Percentiles rank a stretch among this genome's conserved stretches.
These are phyloP conservation scores for Serripes groenlandicus DNA, from an alignment of 2,888 invertebrate species.

Conservation along the genomic window DNA sequence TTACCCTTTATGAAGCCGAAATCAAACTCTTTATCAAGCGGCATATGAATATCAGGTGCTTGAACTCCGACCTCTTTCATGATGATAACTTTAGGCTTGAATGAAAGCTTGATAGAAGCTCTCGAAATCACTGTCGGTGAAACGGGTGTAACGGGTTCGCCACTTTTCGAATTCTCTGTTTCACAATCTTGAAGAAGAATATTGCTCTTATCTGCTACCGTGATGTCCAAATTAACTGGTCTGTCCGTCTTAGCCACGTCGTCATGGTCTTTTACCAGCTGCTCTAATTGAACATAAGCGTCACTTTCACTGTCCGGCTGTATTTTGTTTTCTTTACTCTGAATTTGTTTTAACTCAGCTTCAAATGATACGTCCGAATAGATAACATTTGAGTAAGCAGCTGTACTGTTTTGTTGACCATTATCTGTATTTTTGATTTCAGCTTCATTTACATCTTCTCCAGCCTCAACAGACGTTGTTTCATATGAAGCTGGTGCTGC, in stretches of 20 bases:
- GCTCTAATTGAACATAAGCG: constrained; percentile 53
- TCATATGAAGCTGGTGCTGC: constrained; percentile 5
- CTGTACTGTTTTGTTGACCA: neutral
- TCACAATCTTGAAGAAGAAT: neutral
- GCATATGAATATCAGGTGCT: constrained; percentile 62
- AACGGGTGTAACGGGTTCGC: neutral
- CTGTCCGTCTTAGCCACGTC: neutral
- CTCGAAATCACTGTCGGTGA: constrained; percentile 6
- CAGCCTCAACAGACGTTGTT: neutral
- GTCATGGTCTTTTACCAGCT: constrained; percentile 39
- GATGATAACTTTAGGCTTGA: constrained; percentile 30
- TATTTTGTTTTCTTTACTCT: neutral
- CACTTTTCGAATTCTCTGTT: neutral
- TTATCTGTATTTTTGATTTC: neutral
- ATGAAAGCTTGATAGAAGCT: constrained; percentile 15
- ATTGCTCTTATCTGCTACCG: neutral
- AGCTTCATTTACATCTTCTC: neutral
- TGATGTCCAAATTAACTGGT: neutral
- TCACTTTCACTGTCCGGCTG: constrained; percentile 46
- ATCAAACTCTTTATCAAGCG: constrained; percentile 60
- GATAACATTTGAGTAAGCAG: constrained; percentile 43
- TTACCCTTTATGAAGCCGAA: constrained; percentile 44
- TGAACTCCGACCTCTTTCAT: constrained; percentile 64
- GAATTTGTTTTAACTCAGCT: neutral
- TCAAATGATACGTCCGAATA: constrained; percentile 45